Conservation (phyloP, 2,113 vertebrate genomes). For the Microcebus ravelobensis region DNA sequence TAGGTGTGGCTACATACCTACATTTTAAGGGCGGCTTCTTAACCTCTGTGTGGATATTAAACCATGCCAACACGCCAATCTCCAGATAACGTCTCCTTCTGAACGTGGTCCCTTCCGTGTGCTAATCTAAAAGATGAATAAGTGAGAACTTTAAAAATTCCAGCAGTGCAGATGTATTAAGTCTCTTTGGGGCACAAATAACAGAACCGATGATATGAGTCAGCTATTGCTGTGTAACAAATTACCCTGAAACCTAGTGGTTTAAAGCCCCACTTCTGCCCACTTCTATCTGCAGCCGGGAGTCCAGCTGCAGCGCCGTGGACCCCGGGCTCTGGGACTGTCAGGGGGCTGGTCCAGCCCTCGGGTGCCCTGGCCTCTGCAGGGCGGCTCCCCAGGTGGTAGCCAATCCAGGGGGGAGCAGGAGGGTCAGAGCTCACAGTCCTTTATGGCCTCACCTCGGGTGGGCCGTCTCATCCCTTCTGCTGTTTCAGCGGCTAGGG, state of each 20-base stretch:
- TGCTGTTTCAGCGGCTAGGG: too few species aligned
- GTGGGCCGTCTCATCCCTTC: too few species aligned
- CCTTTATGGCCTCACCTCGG: fast-evolving
- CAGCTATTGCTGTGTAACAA: not conserved
- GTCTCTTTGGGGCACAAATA: not conserved
- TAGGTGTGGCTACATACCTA: not conserved
- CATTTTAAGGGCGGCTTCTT: not conserved
- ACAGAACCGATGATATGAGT: not conserved
- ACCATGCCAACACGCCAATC: fast-evolving
- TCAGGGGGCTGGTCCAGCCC: not conserved
- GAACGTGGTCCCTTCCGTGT: not conserved
- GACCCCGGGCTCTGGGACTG: not conserved
- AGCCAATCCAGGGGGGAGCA: too few species aligned
- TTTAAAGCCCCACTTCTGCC: not conserved
- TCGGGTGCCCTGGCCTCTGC: not conserved
- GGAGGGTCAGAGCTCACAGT: not conserved
- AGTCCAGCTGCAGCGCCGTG: fast-evolving
- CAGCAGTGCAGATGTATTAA: not conserved
- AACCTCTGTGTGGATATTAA: not conserved
- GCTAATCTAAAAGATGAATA: not conserved
- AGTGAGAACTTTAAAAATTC: not conserved
- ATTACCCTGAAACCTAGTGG: not conserved
- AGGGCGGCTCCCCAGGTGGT: not conserved
- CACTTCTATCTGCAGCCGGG: not conserved
- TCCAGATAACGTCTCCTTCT: not conserved